A percentile compares a stretch with the other conserved stretches of the same genome.
Conservation (phyloP, 2,888 invertebrate genomes). For the Athrips mouffetella region DNA sequence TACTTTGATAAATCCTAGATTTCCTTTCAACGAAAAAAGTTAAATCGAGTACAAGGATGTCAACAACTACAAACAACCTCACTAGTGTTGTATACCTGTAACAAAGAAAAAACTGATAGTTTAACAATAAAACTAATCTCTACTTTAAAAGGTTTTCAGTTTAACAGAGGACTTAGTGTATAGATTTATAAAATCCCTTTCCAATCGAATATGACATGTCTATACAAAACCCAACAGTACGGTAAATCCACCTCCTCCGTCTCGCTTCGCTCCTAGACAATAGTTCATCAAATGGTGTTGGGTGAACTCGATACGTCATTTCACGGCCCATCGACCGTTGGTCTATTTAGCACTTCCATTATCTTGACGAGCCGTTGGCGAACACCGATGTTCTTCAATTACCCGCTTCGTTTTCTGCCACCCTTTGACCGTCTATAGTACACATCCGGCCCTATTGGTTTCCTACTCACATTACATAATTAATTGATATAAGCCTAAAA, state of each 20-base stretch:
- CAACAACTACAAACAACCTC: too few relatives aligned
- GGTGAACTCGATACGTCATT: constrained; percentile 46
- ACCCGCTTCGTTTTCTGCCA: constrained; percentile 28
- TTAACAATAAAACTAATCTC: too few relatives aligned
- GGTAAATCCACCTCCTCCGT: constrained; percentile 40
- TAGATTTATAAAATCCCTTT: constrained; percentile 20
- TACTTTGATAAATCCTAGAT: background rate
- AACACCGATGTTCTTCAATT: constrained; percentile 39
- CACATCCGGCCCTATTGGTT: constrained; percentile 10
- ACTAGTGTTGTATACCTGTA: too few relatives aligned
- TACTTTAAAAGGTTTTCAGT: too few relatives aligned
- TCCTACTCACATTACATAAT: background rate
- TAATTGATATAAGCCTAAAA: constrained; percentile 6
- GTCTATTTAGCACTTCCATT: constrained; percentile 63
- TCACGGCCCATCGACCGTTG: constrained; percentile 55
- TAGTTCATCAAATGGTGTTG: constrained; percentile 39
- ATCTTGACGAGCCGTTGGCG: constrained; percentile 43
- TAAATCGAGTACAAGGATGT: background rate
- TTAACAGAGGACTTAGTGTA: constrained; percentile 19
- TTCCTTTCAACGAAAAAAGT: background rate
- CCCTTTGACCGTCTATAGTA: constrained; percentile 10
- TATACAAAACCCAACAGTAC: constrained; percentile 37
- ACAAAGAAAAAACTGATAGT: too few relatives aligned
- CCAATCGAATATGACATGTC: constrained; percentile 19
- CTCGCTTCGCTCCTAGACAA: constrained; percentile 52